Base-by-base conservation (phyloP, 2,797 vertebrate genomes). In the Eurystomus glaucurus region DNA sequence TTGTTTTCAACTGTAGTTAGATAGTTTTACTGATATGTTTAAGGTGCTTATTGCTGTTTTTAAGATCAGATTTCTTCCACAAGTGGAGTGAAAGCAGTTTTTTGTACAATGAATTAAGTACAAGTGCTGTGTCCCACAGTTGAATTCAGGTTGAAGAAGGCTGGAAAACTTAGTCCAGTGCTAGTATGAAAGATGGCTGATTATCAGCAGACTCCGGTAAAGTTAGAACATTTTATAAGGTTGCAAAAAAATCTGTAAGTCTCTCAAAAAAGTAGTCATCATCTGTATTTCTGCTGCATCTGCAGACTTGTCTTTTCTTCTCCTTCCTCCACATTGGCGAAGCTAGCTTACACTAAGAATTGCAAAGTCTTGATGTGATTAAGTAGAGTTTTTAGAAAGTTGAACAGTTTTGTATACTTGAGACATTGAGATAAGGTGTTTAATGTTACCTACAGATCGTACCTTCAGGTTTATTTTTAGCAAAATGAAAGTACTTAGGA, bases 391-490 rank as follows among this genome's bases (percentile, higher is more conserved):
- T 94, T 81, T 87, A 68, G 43, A 66, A 64, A 37, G 51, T 86
- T 71, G 31, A 77, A 69, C 46, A 46, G 35, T 77, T 90, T 61
- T 4, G 1, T 90, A 23, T 64, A 45, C n/a, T 60, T 85, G 17
- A 65, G n/a, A 45, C 35, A 16, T 22, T 55, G 61, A 89, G 66
- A 57, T 82, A 75, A 82, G 26, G 2, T 65, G 22, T 45, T 91
- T 82, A 72, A 29, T 94, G 37, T 61, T 85, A 60, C 25, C n/a
- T 68, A 20, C 12, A 41, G 62, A 45, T 41, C 68, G 29, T 55
- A 81, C 35, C 21, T 71, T 81, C 28, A 28, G 41, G 41, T 85
- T 93, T 87, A 75, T 79, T 68, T 97, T 94, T 57, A 69, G 31
- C 82, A 71, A 91, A 85, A 69, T 55, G 6, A 61, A 72, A 87